These are phyloP conservation scores for Dendrolimus punctatus DNA, from an alignment of 1,140 invertebrate genomes.

Conservation along the genomic window DNA sequence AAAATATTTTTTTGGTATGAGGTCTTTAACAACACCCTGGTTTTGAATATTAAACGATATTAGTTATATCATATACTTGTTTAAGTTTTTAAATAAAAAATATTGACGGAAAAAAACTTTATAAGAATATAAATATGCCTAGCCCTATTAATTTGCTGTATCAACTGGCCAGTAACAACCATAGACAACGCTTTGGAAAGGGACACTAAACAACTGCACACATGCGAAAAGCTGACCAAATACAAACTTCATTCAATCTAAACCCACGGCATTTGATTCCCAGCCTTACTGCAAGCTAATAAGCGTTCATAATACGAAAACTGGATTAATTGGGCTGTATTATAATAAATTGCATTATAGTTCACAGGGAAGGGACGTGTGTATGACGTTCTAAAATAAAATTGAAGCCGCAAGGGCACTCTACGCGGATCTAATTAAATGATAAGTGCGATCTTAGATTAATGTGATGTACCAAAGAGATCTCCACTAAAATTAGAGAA, in stretches of 20 bases:
- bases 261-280: constrained; percentile 20
- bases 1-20: too few relatives aligned
- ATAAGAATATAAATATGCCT: background rate
- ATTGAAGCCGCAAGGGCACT: constrained; percentile 65
- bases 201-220: too few relatives aligned
- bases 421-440: constrained; percentile 68
- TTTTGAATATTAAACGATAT: too few relatives aligned
- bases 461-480: constrained; percentile 53
- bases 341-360: constrained; percentile 27
- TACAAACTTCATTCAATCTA: background rate
- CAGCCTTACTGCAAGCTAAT: constrained; percentile 21
- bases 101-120: too few relatives aligned
- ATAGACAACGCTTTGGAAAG: constrained; percentile 2
- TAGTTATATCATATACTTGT: too few relatives aligned
- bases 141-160: constrained; percentile 59
- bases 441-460: constrained; percentile 67
- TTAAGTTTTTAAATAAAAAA: too few relatives aligned
- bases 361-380: constrained; percentile 58
- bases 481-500: constrained; percentile 31
- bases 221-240: too few relatives aligned
- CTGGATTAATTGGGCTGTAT: constrained; percentile 1
- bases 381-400: constrained; percentile 71
- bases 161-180: constrained; percentile 56
- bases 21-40: too few relatives aligned
- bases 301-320: constrained; percentile 8